phyloP scores from a whole-genome alignment of 2,113 vertebrate species.

The Pagrus major region DNA sequence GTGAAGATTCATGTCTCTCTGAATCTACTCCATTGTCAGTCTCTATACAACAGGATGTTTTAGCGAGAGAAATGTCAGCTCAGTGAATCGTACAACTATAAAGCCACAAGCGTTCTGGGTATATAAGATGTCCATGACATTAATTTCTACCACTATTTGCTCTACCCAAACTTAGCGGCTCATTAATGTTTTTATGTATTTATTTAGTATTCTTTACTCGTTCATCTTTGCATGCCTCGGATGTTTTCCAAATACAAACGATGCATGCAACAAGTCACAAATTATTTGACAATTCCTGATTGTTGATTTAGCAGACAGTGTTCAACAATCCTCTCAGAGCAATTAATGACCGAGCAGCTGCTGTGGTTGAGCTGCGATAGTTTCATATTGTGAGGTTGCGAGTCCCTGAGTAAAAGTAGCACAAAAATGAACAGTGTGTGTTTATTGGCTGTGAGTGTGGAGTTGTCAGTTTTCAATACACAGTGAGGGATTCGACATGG shows the following conservation, averaged over 20 bases:
- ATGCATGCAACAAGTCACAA: not conserved
- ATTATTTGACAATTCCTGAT: not conserved
- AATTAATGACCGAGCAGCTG: conserved; percentile 38
- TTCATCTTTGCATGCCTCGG: not conserved
- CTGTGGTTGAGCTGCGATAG: conserved; percentile 26
- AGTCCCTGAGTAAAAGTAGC: not conserved
- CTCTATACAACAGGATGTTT: not conserved
- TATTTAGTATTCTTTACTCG: not conserved
- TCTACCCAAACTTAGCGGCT: not conserved
- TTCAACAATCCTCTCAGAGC: conserved; percentile 26
- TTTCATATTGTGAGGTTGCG: conserved; percentile 4
- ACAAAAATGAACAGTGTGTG: not conserved
- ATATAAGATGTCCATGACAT: not conserved
- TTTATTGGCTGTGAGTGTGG: not conserved
- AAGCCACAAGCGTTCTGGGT: not conserved
- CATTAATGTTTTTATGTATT: not conserved
- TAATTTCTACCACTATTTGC: not conserved
- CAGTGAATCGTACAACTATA: not conserved
- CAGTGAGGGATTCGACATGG: not conserved
- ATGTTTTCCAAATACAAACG: not conserved
- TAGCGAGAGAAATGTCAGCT: not conserved
- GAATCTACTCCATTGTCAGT: not conserved
- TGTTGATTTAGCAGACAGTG: conserved; percentile 19
- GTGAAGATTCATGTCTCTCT: not conserved
- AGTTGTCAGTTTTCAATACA: not conserved